phyloP scores from a whole-genome alignment of 2,888 invertebrate species.

The Cyaniris semiargus region DNA sequence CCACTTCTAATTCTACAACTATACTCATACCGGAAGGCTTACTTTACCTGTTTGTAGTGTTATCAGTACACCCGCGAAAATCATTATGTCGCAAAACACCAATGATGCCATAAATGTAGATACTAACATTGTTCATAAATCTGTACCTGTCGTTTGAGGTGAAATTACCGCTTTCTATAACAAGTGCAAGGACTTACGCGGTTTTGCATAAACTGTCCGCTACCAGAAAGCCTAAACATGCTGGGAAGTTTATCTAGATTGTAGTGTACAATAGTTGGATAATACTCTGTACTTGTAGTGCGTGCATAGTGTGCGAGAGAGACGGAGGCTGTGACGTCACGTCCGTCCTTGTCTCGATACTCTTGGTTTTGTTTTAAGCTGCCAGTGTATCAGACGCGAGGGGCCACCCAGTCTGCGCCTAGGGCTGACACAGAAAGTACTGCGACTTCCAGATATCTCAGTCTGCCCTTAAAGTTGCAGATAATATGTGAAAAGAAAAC shows the following conservation, averaged over 20 bases:
- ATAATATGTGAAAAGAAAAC: neutral
- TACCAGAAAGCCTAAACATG: slow-evolving; percentile 22
- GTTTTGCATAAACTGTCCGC: slow-evolving; percentile 17
- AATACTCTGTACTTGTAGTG: slow-evolving; percentile 25
- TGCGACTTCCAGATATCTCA: neutral
- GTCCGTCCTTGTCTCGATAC: slow-evolving; percentile 49
- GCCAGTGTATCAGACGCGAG: slow-evolving; percentile 60
- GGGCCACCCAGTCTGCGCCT: slow-evolving; percentile 67
- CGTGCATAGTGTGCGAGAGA: slow-evolving; percentile 37
- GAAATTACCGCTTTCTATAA: slow-evolving; percentile 1
- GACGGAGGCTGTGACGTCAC: slow-evolving; percentile 43
- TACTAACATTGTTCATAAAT: slow-evolving; percentile 1
- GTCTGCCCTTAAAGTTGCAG: neutral
- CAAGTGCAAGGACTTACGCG: neutral
- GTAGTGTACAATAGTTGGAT: slow-evolving; percentile 13
- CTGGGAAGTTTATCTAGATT: slow-evolving; percentile 17
- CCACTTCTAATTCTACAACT: too few species aligned
- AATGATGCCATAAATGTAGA: slow-evolving; percentile 9
- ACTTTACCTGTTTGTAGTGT: neutral
- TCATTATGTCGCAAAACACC: neutral
- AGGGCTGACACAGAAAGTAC: slow-evolving; percentile 54
- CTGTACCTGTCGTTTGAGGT: neutral
- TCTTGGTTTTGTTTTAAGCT: slow-evolving; percentile 64
- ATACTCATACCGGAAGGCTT: too few species aligned
- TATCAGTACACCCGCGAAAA: neutral